Evolutionary conservation across 2,888 invertebrate genomes (phyloP).

Genomic region (Mesopsocus fuscifrons): DNA sequence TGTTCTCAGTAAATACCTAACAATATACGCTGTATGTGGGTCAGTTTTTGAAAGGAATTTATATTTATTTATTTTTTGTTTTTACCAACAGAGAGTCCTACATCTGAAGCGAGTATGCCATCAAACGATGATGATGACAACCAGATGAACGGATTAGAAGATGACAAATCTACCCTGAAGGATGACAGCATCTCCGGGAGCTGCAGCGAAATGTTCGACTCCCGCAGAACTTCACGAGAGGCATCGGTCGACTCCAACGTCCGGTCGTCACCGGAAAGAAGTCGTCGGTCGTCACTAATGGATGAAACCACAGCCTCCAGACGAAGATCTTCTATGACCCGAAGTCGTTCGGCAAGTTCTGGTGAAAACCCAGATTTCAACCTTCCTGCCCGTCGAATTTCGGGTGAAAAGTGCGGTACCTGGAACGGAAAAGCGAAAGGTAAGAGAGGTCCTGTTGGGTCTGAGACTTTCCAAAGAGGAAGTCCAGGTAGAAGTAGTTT

Average conservation of each 20-base stretch:
- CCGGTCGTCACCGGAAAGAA: background rate
- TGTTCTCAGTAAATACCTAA: too few relatives aligned
- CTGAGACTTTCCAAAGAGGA: background rate
- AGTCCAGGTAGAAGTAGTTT: conserved; percentile 1
- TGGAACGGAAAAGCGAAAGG: conserved; percentile 3
- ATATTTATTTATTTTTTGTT: too few relatives aligned
- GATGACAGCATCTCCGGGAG: conserved; percentile 1
- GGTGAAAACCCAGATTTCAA: background rate
- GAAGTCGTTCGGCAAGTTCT: conserved; percentile 1
- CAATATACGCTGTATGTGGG: too few relatives aligned
- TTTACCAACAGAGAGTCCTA: background rate
- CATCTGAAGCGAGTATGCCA: background rate
- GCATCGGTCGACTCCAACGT: conserved; percentile 4
- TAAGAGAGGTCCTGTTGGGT: background rate
- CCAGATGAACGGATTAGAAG: background rate
- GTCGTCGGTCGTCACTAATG: background rate
- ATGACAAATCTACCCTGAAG: conserved; percentile 7
- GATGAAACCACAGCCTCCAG: background rate
- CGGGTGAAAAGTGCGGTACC: background rate
- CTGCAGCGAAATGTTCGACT: background rate
- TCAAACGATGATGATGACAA: conserved; percentile 5
- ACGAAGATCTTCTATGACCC: background rate
- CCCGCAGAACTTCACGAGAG: conserved; percentile 3
- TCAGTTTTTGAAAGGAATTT: too few relatives aligned
- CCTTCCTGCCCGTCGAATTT: background rate